These are phyloP conservation scores for Sphenodon punctatus DNA, from an alignment of 2,797 vertebrate species.

Conservation along the genomic window DNA sequence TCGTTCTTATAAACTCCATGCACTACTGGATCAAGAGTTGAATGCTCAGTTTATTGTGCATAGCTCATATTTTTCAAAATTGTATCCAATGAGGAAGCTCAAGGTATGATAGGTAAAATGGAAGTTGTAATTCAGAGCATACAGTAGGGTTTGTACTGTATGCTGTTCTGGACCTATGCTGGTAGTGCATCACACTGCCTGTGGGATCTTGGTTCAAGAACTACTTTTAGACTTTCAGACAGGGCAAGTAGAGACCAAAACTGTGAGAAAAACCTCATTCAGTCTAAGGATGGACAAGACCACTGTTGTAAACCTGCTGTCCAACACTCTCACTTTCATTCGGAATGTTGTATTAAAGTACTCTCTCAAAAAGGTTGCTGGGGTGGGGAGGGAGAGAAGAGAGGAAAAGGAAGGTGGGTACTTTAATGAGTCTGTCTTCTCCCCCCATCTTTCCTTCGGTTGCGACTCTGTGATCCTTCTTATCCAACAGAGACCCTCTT, in stretches of 20 bases:
- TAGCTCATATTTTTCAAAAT: neutral
- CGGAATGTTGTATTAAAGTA: neutral
- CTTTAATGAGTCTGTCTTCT: constrained; percentile 11
- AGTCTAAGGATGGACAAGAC: no score
- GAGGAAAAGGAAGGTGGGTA: constrained; percentile 24
- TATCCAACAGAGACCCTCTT: constrained; percentile 42
- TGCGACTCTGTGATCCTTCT: constrained; percentile 3
- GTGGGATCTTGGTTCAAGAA: neutral
- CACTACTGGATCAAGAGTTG: neutral
- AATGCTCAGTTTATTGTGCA: no score
- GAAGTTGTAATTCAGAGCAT: neutral
- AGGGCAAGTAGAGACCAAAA: constrained; percentile 16
- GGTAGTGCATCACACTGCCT: neutral
- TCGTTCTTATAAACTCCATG: neutral
- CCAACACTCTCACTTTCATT: neutral
- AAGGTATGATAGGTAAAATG: constrained; percentile 9
- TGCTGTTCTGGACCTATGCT: neutral
- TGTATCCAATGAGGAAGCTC: constrained; percentile 49
- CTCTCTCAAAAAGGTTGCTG: constrained; percentile 7
- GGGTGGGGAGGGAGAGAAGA: neutral
- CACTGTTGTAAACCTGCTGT: neutral
- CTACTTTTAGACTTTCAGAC: neutral
- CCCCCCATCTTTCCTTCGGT: constrained; percentile 22
- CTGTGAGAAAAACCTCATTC: no score
- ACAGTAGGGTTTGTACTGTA: neutral